Percentiles rank a stretch among this genome's conserved stretches.
phyloP scores from a whole-genome alignment of 2,113 vertebrate species.

The Myrmecobius fasciatus region DNA sequence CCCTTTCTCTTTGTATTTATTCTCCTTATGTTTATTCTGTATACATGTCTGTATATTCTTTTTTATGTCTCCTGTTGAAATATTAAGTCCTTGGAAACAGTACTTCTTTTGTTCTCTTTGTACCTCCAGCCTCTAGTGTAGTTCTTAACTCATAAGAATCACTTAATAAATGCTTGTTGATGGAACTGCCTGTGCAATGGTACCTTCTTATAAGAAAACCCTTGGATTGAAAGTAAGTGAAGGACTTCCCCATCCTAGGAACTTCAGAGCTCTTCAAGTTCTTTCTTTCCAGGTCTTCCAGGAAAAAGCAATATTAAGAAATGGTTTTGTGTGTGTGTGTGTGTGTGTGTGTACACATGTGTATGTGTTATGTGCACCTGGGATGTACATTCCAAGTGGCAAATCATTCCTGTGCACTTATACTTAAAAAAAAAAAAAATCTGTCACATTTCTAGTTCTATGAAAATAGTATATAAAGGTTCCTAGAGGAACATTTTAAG shows the following conservation, averaged over 20 bases:
- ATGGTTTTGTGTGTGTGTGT: neutral
- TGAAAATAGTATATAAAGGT: neutral
- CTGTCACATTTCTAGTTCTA: neutral
- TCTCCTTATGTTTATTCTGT: neutral
- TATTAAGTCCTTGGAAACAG: neutral
- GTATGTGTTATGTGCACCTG: neutral
- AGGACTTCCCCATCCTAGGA: neutral
- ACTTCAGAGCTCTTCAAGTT: neutral
- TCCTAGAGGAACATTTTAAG: neutral
- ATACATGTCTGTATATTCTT: neutral
- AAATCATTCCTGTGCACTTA: neutral
- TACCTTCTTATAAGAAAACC: neutral
- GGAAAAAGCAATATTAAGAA: neutral
- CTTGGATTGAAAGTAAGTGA: neutral
- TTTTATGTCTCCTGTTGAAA: neutral
- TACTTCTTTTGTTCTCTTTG: neutral
- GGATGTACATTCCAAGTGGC: neutral
- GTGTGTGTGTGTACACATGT: neutral
- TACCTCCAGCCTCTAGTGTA: neutral
- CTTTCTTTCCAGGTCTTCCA: neutral
- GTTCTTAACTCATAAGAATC: neutral
- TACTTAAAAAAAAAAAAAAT: neutral
- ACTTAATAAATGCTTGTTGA: neutral
- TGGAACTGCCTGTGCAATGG: neutral
- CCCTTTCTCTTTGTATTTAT: neutral